A percentile compares a stretch with the other conserved stretches of the same genome.
Conservation (phyloP, 2,113 vertebrate genomes). For the Campylomormyrus tamandua region DNA sequence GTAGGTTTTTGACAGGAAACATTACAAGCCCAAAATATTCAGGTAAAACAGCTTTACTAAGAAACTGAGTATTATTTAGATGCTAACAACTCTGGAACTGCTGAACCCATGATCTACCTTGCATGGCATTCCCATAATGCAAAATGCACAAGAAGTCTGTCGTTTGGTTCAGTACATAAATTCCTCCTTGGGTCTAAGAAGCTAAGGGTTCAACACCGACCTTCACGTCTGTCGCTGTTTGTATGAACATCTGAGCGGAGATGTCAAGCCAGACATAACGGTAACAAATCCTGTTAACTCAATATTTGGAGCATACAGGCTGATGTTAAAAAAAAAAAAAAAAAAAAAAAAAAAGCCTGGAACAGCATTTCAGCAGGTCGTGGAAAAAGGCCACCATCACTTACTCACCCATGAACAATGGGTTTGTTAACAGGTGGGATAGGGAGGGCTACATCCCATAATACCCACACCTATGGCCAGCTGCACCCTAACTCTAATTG, state of each 20-base stretch:
- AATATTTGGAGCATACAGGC: not conserved
- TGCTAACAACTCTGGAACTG: not conserved
- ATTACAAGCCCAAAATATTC: constrained; percentile 23
- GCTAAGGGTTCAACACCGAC: not conserved
- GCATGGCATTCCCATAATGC: not conserved
- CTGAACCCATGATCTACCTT: not conserved
- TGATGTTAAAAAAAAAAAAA: not conserved
- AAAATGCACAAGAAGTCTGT: not conserved
- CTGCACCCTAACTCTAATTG: constrained; percentile 38
- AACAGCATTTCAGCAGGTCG: not conserved
- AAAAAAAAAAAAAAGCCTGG: not conserved
- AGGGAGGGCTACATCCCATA: not conserved
- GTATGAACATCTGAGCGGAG: not conserved
- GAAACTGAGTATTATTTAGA: not conserved
- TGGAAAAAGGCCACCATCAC: not conserved
- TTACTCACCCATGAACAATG: not conserved
- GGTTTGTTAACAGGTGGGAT: not conserved
- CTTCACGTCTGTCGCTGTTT: not conserved
- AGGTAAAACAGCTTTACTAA: not conserved
- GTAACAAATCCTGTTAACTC: not conserved
- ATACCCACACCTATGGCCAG: constrained; percentile 21
- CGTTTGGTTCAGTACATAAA: not conserved
- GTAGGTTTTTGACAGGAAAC: constrained; percentile 44
- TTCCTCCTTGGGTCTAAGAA: not conserved
- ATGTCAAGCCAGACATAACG: not conserved